These are phyloP conservation scores for Myxocyprinus asiaticus DNA, from an alignment of 2,113 vertebrate species.

Conservation along the genomic window DNA sequence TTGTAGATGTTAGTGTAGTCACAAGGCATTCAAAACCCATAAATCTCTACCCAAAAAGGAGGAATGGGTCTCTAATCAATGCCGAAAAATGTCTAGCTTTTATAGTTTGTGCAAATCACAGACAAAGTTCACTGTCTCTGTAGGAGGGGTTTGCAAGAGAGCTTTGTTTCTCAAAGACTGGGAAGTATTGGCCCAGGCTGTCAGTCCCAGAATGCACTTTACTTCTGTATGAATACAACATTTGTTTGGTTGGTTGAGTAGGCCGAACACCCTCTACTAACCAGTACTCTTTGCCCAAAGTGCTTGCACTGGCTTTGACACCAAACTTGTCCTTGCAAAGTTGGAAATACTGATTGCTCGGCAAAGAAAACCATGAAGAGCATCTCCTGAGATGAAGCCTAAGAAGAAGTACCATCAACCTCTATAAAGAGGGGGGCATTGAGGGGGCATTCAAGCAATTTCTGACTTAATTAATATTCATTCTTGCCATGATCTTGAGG, in stretches of 20 bases:
- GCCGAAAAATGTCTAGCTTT: conserved; percentile 74
- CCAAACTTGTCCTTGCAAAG: conserved; percentile 43
- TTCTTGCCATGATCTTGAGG: too few relatives aligned
- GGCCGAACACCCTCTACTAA: conserved; percentile 66
- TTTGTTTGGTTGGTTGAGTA: conserved; percentile 72
- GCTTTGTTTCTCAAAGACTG: conserved; percentile 73
- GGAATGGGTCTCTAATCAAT: conserved; percentile 69
- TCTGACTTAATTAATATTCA: too few relatives aligned
- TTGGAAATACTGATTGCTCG: conserved; percentile 11
- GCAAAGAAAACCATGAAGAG: neutral
- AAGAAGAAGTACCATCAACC: too few relatives aligned
- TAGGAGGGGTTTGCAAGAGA: conserved; percentile 76
- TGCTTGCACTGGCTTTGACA: conserved; percentile 52
- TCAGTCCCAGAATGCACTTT: conserved; percentile 77
- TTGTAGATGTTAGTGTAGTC: conserved; percentile 52
- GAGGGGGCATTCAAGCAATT: too few relatives aligned
- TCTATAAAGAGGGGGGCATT: too few relatives aligned
- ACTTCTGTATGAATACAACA: conserved; percentile 75
- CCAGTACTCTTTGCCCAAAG: conserved; percentile 47
- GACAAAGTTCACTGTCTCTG: conserved; percentile 69
- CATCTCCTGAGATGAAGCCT: too few relatives aligned
- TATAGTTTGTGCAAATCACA: conserved; percentile 72
- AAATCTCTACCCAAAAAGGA: conserved; percentile 66
- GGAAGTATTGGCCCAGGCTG: conserved; percentile 58
- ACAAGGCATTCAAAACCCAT: conserved; percentile 64